phyloP scores from a whole-genome alignment of 2,888 invertebrate genomes.

The Hirtodrosophila alboralis region DNA sequence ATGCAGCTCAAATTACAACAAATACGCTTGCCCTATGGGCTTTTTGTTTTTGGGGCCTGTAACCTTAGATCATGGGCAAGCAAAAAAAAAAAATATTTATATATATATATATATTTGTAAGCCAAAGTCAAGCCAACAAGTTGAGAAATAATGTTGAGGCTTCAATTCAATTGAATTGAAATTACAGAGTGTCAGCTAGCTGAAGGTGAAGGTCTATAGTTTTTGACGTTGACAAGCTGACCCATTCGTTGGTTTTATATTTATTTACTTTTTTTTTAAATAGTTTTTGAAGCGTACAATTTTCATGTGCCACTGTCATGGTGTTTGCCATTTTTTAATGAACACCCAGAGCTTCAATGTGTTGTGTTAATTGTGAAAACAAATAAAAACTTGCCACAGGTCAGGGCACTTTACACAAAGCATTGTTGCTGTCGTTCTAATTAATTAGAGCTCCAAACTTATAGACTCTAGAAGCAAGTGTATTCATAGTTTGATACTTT shows the following conservation, averaged over 20 bases:
- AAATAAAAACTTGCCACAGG: conserved; percentile 52
- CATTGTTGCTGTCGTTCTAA: conserved; percentile 52
- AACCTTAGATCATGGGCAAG: conserved; percentile 49
- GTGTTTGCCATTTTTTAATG: conserved; percentile 60
- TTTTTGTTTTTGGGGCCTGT: conserved; percentile 26
- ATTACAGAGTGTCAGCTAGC: conserved; percentile 58
- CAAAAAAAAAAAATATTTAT: conserved; percentile 43
- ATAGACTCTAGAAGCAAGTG: conserved; percentile 9
- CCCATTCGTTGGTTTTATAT: background rate
- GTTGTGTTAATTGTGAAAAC: conserved; percentile 49
- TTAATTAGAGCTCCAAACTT: conserved; percentile 65
- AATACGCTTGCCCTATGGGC: conserved; percentile 17
- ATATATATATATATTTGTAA: conserved; percentile 46
- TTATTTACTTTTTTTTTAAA: background rate
- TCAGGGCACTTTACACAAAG: conserved; percentile 53
- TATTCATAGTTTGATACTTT: background rate
- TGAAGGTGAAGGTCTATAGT: conserved; percentile 67
- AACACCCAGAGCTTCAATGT: conserved; percentile 12
- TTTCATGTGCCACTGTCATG: conserved; percentile 49
- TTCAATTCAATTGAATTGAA: conserved; percentile 52
- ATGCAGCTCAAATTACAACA: conserved; percentile 59
- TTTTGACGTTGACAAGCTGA: conserved; percentile 10
- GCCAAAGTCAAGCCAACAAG: conserved; percentile 24
- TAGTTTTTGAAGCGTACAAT: conserved; percentile 7
- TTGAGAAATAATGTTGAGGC: conserved; percentile 56